Conservation (phyloP, 2,888 invertebrate species). For the Coremacera marginata region DNA sequence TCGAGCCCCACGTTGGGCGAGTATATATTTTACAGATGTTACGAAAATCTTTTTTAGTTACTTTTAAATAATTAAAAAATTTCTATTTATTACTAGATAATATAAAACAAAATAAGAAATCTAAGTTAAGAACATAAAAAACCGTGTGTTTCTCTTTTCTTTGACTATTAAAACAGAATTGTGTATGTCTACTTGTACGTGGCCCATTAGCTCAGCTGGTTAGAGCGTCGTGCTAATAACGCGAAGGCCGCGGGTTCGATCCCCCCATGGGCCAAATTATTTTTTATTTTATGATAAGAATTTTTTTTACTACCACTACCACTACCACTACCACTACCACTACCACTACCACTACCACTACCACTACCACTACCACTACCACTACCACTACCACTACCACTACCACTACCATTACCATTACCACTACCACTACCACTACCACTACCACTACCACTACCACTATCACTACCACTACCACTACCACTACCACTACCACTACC, state of each 20-base stretch:
- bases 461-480: too few species aligned
- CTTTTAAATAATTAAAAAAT: too few species aligned
- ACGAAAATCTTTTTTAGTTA: too few species aligned
- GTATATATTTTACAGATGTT: not conserved
- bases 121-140: not conserved
- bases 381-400: too few species aligned
- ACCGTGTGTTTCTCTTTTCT: not conserved
- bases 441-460: too few species aligned
- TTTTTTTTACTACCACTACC: too few species aligned
- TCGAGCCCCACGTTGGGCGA: slow-evolving; percentile 41
- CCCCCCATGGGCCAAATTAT: slow-evolving; percentile 67
- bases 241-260: slow-evolving; percentile 70
- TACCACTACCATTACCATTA: too few species aligned
- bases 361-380: too few species aligned
- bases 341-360: too few species aligned
- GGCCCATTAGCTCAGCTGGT: slow-evolving; percentile 71
- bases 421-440: too few species aligned
- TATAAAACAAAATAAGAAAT: not conserved
- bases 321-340: too few species aligned
- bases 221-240: slow-evolving; percentile 71
- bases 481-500: too few species aligned
- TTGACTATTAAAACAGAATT: not conserved
- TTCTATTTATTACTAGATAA: not conserved
- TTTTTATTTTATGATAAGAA: not conserved
- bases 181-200: not conserved